phyloP scores from a whole-genome alignment of 1,140 invertebrate species.

The Matsumurasca onukii region DNA sequence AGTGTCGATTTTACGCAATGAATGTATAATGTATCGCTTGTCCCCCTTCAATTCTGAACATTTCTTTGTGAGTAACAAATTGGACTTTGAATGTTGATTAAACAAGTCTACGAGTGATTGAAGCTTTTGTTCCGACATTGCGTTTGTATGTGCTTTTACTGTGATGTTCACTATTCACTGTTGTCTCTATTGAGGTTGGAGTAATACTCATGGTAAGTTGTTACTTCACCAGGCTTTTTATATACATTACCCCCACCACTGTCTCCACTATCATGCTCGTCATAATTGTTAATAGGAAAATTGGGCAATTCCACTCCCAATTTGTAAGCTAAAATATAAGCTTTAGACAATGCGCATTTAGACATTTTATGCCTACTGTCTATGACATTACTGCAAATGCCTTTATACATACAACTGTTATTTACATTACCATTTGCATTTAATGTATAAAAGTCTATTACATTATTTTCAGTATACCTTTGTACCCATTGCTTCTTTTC shows the following conservation, averaged over 20 bases:
- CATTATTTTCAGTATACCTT: neutral
- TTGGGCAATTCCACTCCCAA: no score
- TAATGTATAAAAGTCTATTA: neutral
- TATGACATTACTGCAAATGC: neutral
- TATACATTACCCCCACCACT: no score
- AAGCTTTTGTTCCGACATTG: neutral
- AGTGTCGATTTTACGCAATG: neutral
- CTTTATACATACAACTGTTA: no score
- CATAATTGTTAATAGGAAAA: neutral
- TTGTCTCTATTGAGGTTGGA: neutral
- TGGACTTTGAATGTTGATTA: neutral
- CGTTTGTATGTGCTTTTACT: no score
- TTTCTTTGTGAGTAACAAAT: neutral
- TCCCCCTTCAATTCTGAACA: neutral
- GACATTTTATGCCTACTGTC: neutral
- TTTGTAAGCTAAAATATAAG: neutral
- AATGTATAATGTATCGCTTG: neutral
- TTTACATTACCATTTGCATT: neutral
- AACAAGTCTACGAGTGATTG: neutral
- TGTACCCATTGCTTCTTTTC: neutral
- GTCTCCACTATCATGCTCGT: neutral
- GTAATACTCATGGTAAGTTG: neutral
- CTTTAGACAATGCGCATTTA: neutral
- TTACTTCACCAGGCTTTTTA: neutral
- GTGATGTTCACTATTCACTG: no score